These are phyloP conservation scores for Lemur catta DNA, from an alignment of 2,797 vertebrate species.

Conservation along the genomic window DNA sequence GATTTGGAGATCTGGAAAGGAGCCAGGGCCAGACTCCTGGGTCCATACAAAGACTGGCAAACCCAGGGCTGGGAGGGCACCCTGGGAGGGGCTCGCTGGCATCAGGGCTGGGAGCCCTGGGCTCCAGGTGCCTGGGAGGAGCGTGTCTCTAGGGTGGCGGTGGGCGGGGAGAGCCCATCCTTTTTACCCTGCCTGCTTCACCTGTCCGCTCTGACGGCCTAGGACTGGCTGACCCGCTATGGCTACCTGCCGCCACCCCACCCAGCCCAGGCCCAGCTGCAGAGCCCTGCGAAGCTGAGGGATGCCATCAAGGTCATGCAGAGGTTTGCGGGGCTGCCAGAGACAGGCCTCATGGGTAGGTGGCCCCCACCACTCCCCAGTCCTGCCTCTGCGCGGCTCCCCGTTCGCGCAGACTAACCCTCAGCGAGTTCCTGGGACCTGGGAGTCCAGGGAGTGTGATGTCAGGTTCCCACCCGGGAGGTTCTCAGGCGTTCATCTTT, in stretches of 20 bases:
- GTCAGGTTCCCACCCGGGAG: not conserved
- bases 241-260: conserved; percentile 91
- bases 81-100: not conserved
- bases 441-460: not conserved
- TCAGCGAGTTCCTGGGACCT: not conserved
- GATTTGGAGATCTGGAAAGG: not conserved
- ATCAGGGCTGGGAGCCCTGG: not conserved
- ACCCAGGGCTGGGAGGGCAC: not conserved
- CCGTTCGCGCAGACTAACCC: not conserved
- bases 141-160: not conserved
- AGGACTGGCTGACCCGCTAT: conserved; percentile 95
- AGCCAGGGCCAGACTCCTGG: not conserved
- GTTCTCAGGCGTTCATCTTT: not conserved
- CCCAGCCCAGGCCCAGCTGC: conserved; percentile 87
- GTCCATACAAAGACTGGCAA: not conserved
- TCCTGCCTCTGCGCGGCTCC: not conserved
- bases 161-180: not conserved
- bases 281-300: conserved; percentile 87
- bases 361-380: not conserved
- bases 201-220: not conserved
- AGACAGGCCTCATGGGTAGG: conserved; percentile 89
- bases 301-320: conserved; percentile 91
- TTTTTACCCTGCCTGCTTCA: not conserved
- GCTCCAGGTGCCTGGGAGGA: not conserved
- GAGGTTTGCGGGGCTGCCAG: conserved; percentile 88